Evolutionary conservation across 2,888 invertebrate genomes (phyloP), one percentile per base, ranked within the genome.

Genomic region (Plagodis pulveraria): DNA sequence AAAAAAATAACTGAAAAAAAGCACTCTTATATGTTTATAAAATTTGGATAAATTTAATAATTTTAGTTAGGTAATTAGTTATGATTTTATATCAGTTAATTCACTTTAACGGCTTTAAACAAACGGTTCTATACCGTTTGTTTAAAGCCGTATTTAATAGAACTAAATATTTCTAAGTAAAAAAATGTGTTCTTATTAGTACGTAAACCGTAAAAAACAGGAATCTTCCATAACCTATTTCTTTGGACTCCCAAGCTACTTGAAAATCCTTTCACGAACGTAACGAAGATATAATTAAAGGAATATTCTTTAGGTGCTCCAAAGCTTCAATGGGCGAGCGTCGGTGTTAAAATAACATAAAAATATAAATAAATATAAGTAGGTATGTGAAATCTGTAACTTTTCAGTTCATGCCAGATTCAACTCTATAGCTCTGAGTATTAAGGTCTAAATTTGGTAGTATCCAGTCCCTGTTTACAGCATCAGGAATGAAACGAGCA

Each of bases 241-340:
- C 66, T 65, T 72, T 71, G 63, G 62, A 53, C 70, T 64, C 55
- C 54, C 6, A 58, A 71, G 74, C 73, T n/a, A 38, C 47, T 43
- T 46, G 49, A 46, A 56, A 55, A 46, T 68, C 66, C 62, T 63
- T 68, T 68, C 68, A 68, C 40, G 11, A 42, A 50, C 52, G 72
- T 73, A 77, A 74, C 76, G 80, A 76, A 76, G 75, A 78, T 55
- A 56, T 81, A 81, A 81, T 81, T 83, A 79, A 68, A 74, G 67
- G 56, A 73, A 73, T 78, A 71, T 76, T 78, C 78, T 78, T 77
- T 76, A 71, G 60, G 65, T 65, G 65, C 69, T 68, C 68, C 72
- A 68, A 43, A 71, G 79, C 76, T 73, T 81, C 81, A 86, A 87
- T 84, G 70, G 79, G 58, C 63, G 40, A 51, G 66, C 11, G 40